Evolutionary conservation across 2,888 invertebrate genomes (phyloP).

Genomic region (Xestia sexstrigata): DNA sequence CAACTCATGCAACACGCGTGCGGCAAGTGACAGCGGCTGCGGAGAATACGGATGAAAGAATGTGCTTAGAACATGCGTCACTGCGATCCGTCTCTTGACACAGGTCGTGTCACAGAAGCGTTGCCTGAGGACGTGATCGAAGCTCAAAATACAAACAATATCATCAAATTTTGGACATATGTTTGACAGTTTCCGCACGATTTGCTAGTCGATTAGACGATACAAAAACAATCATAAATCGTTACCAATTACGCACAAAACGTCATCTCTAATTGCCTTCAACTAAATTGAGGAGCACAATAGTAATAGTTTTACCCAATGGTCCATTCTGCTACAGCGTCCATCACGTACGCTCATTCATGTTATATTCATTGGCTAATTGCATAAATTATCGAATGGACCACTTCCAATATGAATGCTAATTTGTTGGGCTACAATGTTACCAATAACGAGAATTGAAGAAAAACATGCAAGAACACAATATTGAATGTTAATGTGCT

Average conservation of each 20-base stretch:
- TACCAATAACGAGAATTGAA: constrained; percentile 40
- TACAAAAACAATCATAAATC: constrained; percentile 32
- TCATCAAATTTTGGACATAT: neutral
- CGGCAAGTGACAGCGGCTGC: neutral
- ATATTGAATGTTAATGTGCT: constrained; percentile 5
- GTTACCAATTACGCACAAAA: constrained; percentile 9
- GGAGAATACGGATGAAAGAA: neutral
- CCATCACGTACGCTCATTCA: constrained; percentile 61
- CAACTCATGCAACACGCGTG: neutral
- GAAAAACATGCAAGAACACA: constrained; percentile 41
- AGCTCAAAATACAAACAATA: neutral
- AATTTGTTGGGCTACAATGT: constrained; percentile 66
- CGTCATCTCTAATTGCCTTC: constrained; percentile 5
- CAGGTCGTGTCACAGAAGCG: neutral
- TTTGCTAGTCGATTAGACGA: neutral
- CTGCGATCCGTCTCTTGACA: neutral
- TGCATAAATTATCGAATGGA: constrained; percentile 68
- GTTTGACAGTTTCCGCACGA: neutral
- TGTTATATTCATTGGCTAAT: constrained; percentile 70
- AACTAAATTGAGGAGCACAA: constrained; percentile 43
- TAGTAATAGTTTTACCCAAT: constrained; percentile 49
- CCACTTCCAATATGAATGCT: constrained; percentile 71
- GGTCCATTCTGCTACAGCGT: constrained; percentile 39
- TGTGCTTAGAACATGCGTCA: neutral
- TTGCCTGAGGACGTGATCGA: too few relatives aligned